Conservation (phyloP, 2,797 vertebrate genomes). For the Gambusia yucatana region DNA sequence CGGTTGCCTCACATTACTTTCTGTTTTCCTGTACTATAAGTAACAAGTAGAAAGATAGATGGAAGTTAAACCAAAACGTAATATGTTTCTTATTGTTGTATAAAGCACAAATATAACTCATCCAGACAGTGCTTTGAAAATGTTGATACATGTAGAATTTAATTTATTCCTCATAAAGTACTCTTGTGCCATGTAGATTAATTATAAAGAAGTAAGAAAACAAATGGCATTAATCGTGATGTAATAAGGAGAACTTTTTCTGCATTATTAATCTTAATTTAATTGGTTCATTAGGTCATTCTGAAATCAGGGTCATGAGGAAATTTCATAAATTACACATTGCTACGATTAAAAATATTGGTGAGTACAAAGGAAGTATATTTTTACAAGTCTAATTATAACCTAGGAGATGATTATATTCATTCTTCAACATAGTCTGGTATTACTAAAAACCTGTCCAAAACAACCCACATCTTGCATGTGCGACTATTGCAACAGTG, state of each 20-base stretch:
- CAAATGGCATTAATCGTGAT: neutral
- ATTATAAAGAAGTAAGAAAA: neutral
- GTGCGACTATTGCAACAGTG: neutral
- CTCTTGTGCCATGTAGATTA: neutral
- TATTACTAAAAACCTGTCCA: neutral
- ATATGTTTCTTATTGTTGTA: constrained; percentile 69
- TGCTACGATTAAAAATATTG: neutral
- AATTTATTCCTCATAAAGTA: neutral
- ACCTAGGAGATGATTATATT: neutral
- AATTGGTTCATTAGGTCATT: neutral
- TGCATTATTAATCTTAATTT: neutral
- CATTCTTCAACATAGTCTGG: neutral
- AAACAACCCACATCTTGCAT: neutral
- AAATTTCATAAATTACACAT: neutral
- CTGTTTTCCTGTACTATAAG: constrained; percentile 33
- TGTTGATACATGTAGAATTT: constrained; percentile 16
- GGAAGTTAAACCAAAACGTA: constrained; percentile 58
- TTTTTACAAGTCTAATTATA: neutral
- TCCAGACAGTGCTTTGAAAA: constrained; percentile 46
- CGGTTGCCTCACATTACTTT: constrained; percentile 28
- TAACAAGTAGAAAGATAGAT: constrained; percentile 30
- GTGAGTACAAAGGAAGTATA: neutral
- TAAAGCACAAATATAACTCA: constrained; percentile 48
- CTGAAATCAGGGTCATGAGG: neutral
- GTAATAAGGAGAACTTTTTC: neutral